phyloP scores from a whole-genome alignment of 2,113 vertebrate genomes.

The Echinops telfairi region DNA sequence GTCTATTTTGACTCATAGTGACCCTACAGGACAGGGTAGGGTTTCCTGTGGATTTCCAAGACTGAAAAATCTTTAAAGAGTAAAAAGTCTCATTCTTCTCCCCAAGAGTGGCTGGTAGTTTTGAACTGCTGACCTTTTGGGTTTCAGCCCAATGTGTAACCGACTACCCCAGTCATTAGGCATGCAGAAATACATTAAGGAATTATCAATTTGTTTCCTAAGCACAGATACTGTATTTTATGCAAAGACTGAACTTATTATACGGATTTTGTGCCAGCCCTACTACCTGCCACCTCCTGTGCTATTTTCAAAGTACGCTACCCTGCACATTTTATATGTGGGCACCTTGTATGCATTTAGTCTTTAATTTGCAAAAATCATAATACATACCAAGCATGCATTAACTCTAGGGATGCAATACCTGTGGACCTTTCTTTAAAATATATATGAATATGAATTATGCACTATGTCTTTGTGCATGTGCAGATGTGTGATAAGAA shows the following conservation, averaged over 20 bases:
- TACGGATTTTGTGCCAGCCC: neutral
- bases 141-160: no score
- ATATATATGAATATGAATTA: neutral
- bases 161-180: neutral
- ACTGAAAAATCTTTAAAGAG: no score
- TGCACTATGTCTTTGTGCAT: neutral
- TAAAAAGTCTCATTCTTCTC: no score
- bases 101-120: no score
- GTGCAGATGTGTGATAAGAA: conserved; percentile 22
- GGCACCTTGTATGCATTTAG: neutral
- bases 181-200: conserved; percentile 11
- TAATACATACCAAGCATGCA: neutral
- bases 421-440: neutral
- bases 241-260: neutral
- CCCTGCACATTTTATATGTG: neutral
- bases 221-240: neutral
- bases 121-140: no score
- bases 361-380: neutral
- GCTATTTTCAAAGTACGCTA: neutral
- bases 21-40: no score
- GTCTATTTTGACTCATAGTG: no score
- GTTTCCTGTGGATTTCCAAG: no score
- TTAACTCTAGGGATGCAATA: neutral
- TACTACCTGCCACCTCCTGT: no score
- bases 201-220: neutral